A percentile compares a stretch with the other conserved stretches of the same genome.
These are phyloP conservation scores for Neostethus bicornis DNA, from an alignment of 2,797 vertebrate genomes.

Conservation along the genomic window DNA sequence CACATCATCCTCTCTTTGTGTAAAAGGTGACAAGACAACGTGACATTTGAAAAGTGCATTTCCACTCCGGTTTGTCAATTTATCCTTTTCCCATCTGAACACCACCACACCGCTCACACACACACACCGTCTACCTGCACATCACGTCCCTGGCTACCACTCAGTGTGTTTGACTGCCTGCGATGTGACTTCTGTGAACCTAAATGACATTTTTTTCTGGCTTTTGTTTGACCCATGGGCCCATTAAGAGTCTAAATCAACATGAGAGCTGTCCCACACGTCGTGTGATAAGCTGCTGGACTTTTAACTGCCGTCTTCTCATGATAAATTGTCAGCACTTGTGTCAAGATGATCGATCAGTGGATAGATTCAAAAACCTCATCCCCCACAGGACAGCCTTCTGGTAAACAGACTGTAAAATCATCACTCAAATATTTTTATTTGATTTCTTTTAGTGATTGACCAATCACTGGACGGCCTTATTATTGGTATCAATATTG, in stretches of 20 bases:
- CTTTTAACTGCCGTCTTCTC: constrained; percentile 37
- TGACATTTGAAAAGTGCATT: constrained; percentile 80
- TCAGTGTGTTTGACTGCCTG: constrained; percentile 25
- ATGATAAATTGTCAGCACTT: constrained; percentile 73
- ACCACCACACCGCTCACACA: constrained; percentile 51
- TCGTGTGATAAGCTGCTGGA: constrained; percentile 50
- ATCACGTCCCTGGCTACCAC: constrained; percentile 42
- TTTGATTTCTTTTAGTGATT: too few species aligned
- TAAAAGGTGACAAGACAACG: constrained; percentile 64
- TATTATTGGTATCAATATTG: too few species aligned
- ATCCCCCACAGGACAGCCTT: not conserved
- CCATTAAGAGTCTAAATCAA: constrained; percentile 60
- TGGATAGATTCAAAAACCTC: constrained; percentile 39
- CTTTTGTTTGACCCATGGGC: constrained; percentile 48
- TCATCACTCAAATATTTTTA: constrained; percentile 28
- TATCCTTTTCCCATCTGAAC: constrained; percentile 57
- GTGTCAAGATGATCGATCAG: constrained; percentile 66
- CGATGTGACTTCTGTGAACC: constrained; percentile 36
- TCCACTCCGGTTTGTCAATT: constrained; percentile 65
- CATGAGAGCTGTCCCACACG: constrained; percentile 57
- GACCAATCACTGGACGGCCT: too few species aligned
- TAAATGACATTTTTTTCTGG: constrained; percentile 40
- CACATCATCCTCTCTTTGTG: constrained; percentile 31
- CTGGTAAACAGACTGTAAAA: constrained; percentile 29
- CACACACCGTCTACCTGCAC: constrained; percentile 28